Percentiles rank a stretch among this genome's conserved stretches.
Evolutionary conservation across 2,113 vertebrate species (phyloP).

Genomic region (Hippolais icterina): DNA sequence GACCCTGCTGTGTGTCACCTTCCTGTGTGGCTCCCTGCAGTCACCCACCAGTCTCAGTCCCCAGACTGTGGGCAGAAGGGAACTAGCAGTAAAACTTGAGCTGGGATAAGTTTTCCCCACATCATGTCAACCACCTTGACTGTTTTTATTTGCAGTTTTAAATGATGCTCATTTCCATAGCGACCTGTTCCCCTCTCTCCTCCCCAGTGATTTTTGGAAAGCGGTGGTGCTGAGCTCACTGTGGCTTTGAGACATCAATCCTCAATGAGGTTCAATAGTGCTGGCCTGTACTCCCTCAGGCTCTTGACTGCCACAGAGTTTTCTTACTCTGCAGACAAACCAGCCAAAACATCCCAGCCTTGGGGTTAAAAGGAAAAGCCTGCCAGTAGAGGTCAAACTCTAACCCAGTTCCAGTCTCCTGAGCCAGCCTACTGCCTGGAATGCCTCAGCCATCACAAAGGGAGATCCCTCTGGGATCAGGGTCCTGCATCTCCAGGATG

Average conservation of each 20-base stretch:
- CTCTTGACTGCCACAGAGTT: neutral
- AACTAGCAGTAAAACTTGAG: neutral
- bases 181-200: neutral
- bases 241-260: neutral
- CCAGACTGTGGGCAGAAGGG: neutral
- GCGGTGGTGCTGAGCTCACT: neutral
- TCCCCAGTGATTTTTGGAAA: neutral
- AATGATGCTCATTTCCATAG: rapidly evolving
- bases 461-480: neutral
- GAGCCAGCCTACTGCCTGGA: neutral
- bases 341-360: neutral
- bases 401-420: neutral
- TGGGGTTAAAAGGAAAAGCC: neutral
- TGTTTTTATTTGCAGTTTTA: neutral
- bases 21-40: neutral
- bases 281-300: neutral
- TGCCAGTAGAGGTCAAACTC: neutral
- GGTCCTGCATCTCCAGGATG: neutral
- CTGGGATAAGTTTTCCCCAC: neutral
- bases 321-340: neutral
- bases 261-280: neutral
- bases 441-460: neutral
- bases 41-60: neutral
- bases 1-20: neutral
- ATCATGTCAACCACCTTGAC: neutral